A percentile compares a stretch with the other conserved stretches of the same genome.
Conservation (phyloP, 1,140 invertebrate genomes). For the Drosophila murphyi region DNA sequence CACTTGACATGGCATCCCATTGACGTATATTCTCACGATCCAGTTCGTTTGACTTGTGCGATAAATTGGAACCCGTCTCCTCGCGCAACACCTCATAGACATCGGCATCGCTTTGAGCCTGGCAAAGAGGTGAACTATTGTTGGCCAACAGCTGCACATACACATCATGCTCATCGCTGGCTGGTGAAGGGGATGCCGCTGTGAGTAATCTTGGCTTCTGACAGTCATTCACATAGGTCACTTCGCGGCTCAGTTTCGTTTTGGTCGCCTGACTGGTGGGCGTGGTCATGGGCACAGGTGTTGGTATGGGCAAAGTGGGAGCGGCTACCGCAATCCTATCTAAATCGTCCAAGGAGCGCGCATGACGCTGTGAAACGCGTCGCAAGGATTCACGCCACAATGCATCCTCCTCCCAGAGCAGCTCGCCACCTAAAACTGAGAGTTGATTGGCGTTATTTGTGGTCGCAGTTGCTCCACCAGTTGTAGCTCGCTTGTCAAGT, state of each 20-base stretch:
- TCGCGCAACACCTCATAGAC: conserved; percentile 81
- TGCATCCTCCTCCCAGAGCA: conserved; percentile 93
- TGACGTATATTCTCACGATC: conserved; percentile 93
- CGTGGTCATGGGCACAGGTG: conserved; percentile 28
- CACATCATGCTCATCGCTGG: conserved; percentile 86
- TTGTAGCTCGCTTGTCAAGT: conserved; percentile 9
- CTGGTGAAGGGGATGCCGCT: background rate
- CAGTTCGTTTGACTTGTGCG: conserved; percentile 87
- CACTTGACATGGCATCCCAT: conserved; percentile 94
- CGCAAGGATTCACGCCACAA: conserved; percentile 92
- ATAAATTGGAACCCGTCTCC: conserved; percentile 74
- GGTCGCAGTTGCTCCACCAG: conserved; percentile 18
- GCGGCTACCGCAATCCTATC: conserved; percentile 85
- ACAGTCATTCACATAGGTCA: conserved; percentile 89
- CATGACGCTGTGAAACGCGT: conserved; percentile 91
- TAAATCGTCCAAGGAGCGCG: conserved; percentile 91
- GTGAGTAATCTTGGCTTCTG: conserved; percentile 64
- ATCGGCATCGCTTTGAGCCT: conserved; percentile 58
- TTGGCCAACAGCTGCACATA: conserved; percentile 86
- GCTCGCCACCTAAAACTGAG: conserved; percentile 86
- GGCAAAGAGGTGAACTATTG: conserved; percentile 32
- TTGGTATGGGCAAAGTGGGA: conserved; percentile 43
- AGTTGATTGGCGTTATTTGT: conserved; percentile 69
- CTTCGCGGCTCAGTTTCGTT: conserved; percentile 87
- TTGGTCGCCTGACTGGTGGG: conserved; percentile 53